Conservation (phyloP, 2,888 invertebrate genomes). For the Drosophila robusta region DNA sequence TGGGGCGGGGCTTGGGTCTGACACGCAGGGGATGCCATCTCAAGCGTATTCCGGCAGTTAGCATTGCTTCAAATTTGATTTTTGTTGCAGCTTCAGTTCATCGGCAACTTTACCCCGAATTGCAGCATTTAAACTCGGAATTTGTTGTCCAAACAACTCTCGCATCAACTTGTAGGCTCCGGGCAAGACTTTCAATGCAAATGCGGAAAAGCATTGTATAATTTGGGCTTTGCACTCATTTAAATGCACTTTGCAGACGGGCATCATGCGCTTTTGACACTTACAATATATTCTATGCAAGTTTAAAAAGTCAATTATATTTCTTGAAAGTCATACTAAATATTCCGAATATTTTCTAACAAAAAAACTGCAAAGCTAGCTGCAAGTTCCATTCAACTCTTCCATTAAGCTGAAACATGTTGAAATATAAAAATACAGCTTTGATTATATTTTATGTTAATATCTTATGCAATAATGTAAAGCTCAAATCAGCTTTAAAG, state of each 20-base stretch:
- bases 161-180: slow-evolving; percentile 18
- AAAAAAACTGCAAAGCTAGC: too few species aligned
- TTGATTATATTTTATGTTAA: too few species aligned
- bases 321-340: too few species aligned
- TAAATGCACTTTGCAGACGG: slow-evolving; percentile 23
- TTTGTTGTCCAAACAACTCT: slow-evolving; percentile 2
- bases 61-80: slow-evolving; percentile 41
- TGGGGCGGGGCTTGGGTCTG: not conserved
- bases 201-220: slow-evolving; percentile 23
- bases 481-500: too few species aligned
- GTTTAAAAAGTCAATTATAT: too few species aligned
- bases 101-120: slow-evolving; percentile 23
- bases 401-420: too few species aligned
- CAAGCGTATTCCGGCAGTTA: slow-evolving; percentile 18
- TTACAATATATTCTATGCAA: too few species aligned
- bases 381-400: too few species aligned
- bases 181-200: slow-evolving; percentile 15
- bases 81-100: slow-evolving; percentile 28
- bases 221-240: slow-evolving; percentile 22
- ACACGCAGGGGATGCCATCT: not conserved
- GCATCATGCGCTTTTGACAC: not conserved
- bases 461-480: too few species aligned
- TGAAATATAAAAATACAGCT: too few species aligned
- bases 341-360: too few species aligned
- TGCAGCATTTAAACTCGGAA: slow-evolving; percentile 19